phyloP scores from a whole-genome alignment of 2,797 vertebrate species.

The Eulemur rubriventer region DNA sequence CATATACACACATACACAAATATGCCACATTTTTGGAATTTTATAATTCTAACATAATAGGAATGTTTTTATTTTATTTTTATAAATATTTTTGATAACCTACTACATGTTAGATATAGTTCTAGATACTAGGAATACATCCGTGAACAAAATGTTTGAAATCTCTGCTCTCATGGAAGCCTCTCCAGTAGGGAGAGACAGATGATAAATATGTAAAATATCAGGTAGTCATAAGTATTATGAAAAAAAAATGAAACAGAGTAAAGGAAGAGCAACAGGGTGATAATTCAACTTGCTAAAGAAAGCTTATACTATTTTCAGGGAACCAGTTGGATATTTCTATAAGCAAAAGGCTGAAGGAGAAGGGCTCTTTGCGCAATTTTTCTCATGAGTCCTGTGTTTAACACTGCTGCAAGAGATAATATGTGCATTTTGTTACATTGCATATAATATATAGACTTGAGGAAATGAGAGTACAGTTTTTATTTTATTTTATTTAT shows the following conservation, averaged over 20 bases:
- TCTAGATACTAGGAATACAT: not conserved
- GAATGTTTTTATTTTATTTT: not conserved
- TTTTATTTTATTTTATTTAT: not conserved
- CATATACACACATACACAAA: not conserved
- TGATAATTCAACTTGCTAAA: not conserved
- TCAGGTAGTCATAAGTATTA: not conserved
- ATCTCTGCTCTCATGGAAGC: not conserved
- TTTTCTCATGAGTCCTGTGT: not conserved
- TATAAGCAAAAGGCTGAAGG: not conserved
- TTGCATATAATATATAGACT: not conserved
- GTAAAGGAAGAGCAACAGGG: not conserved
- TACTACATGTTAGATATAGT: not conserved
- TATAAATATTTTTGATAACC: not conserved
- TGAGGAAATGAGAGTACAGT: not conserved
- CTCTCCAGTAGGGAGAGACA: not conserved
- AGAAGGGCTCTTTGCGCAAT: not conserved
- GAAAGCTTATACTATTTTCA: not conserved
- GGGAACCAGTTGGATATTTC: not conserved
- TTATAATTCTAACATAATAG: not conserved
- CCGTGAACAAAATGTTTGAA: constrained; percentile 52
- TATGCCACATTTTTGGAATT: not conserved
- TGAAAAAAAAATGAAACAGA: not conserved
- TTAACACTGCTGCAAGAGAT: not conserved
- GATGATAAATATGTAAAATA: not conserved
- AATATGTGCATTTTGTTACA: not conserved